phyloP scores from a whole-genome alignment of 2,797 vertebrate species.

The Gobionotothen gibberifrons region DNA sequence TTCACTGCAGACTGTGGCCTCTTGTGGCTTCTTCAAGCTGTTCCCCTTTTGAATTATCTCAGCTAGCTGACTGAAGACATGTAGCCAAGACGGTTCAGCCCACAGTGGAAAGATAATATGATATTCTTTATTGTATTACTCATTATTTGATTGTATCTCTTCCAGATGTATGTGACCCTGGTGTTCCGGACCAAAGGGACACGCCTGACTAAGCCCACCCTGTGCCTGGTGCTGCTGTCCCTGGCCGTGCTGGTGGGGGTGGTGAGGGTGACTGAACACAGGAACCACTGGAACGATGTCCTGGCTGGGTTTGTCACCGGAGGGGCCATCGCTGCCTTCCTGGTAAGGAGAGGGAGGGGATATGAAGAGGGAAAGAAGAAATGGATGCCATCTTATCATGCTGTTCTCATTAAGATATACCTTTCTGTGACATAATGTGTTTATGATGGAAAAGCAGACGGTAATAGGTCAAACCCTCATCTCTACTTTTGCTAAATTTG shows the following conservation, averaged over 20 bases:
- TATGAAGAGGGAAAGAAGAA: not conserved
- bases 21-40: conserved; percentile 49
- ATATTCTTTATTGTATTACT: not conserved
- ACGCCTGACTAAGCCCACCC: conserved; percentile 90
- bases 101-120: not conserved
- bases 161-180: conserved; percentile 92
- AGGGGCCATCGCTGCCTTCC: conserved; percentile 90
- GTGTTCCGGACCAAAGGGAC: conserved; percentile 91
- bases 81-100: not conserved
- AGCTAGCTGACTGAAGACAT: conserved; percentile 7
- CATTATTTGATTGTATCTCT: conserved; percentile 1
- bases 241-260: conserved; percentile 91
- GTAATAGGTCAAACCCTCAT: not conserved
- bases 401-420: not conserved
- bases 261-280: conserved; percentile 90
- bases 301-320: conserved; percentile 91
- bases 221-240: conserved; percentile 89
- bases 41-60: conserved; percentile 16
- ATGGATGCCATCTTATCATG: not conserved
- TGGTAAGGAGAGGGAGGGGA: conserved; percentile 77
- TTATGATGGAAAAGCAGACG: not conserved
- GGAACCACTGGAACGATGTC: conserved; percentile 93
- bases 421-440: not conserved
- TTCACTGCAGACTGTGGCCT: conserved; percentile 44
- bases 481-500: not conserved